Percentiles rank a stretch among this genome's conserved stretches.
These are phyloP conservation scores for Halichoerus grypus DNA, from an alignment of 2,113 vertebrate species.

Conservation along the genomic window DNA sequence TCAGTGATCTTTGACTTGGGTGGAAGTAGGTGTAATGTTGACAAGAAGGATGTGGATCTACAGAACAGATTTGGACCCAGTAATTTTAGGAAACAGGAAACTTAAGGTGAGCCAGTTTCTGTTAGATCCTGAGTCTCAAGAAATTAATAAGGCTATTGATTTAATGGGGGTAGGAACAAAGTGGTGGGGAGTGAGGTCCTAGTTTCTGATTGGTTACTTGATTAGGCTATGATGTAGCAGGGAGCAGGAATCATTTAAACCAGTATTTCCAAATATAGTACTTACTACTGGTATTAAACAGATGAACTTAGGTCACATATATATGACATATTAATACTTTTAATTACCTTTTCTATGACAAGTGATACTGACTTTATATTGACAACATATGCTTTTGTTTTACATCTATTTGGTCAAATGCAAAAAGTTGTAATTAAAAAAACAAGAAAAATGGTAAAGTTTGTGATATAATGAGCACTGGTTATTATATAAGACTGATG, in stretches of 20 bases:
- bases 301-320: conserved; percentile 26
- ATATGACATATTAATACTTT: conserved; percentile 6
- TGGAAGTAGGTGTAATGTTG: not conserved
- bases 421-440: not conserved
- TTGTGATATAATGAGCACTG: not conserved
- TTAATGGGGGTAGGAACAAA: not conserved
- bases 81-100: not conserved
- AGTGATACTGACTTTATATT: not conserved
- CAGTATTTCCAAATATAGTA: not conserved
- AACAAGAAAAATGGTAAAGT: not conserved
- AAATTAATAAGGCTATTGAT: not conserved
- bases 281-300: not conserved
- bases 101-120: not conserved
- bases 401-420: not conserved
- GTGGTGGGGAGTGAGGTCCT: not conserved
- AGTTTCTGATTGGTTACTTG: not conserved
- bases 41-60: not conserved
- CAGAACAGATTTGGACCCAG: not conserved
- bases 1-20: not conserved
- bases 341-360: not conserved
- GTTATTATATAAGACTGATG: not conserved
- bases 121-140: not conserved
- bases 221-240: not conserved
- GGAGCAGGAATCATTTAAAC: not conserved
- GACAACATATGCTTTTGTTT: not conserved